Base-by-base conservation (phyloP, 1,140 invertebrate genomes). In the Dendroctonus ponderosae region DNA sequence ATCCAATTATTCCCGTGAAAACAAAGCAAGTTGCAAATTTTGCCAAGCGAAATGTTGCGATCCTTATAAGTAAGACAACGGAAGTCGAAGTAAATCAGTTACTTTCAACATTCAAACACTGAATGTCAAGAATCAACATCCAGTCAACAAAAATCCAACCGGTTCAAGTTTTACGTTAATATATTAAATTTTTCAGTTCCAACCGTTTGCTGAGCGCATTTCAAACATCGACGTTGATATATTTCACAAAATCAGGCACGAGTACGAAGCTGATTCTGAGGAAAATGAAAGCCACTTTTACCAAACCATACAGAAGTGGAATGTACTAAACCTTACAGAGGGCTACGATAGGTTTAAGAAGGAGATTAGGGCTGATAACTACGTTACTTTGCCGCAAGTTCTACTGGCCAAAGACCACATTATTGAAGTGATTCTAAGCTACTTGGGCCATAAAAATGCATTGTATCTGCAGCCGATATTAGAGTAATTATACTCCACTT, bases 271-370 rank as follows among this genome's bases (percentile, higher is more conserved):
- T 54, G 81, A 85, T 43, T 80, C 84, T 39, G 82, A 84, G 43
- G 86, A 90, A 70, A 86, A 90, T 65, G 85, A 88, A 70, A 92
- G 91, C 4, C 88, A 87, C 77, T 95, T 96, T 78, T 82, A 87
- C 73, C 84, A 92, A 76, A 85, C 91, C 0, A 74, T 96, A n/a
- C 82, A 88, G 69, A 95, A 95, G 84, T 96, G 93, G 93, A 86
- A 85, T 73, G 87, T 88, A 43, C 81, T 95, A 15, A 94, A 96
- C 80, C 84, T 91, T 59, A 91, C 92, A 2, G 85, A 92, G 71
- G 88, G 89, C 74, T 97, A 89, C 80, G 84, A 84, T 52, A 80
- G 83, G 15, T 92, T 96, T 68, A 85, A 85, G 72, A 87, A 86
- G 71, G 85, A 90, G 76, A 85, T 94, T 7, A 80, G 81, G 62